Percentiles rank a stretch among this genome's conserved stretches.
These are phyloP conservation scores for Sipha flava DNA, from an alignment of 1,140 invertebrate genomes.

Conservation along the genomic window DNA sequence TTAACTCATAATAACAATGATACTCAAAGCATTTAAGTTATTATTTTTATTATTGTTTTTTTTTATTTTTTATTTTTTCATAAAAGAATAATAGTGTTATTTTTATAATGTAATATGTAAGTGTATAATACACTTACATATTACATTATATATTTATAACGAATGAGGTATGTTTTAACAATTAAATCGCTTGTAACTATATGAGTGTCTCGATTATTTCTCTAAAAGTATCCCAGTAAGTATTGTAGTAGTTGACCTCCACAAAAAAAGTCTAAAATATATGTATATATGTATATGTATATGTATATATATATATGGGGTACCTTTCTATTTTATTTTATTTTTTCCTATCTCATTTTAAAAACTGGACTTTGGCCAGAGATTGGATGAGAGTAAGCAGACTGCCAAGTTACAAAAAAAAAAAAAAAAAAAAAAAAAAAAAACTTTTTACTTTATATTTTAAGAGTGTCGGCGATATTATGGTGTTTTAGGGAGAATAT, in stretches of 20 bases:
- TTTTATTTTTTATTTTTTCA: too few species aligned
- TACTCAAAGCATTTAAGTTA: too few species aligned
- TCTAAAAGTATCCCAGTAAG: not conserved
- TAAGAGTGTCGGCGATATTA: not conserved
- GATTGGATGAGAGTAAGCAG: not conserved
- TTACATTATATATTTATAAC: not conserved
- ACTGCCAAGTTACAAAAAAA: not conserved
- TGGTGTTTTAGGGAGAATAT: not conserved
- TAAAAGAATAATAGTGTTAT: too few species aligned
- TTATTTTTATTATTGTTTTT: too few species aligned
- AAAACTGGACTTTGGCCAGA: constrained; percentile 17
- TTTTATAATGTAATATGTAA: too few species aligned
- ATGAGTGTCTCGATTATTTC: not conserved
- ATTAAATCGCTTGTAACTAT: not conserved
- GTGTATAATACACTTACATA: too few species aligned
- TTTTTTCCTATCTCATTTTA: not conserved
- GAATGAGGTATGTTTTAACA: not conserved
- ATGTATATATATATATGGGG: not conserved
- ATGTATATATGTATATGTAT: not conserved
- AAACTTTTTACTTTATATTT: constrained; percentile 29
- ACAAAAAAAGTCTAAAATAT: not conserved
- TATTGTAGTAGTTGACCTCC: constrained; percentile 5
- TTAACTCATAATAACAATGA: too few species aligned
- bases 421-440: not conserved
- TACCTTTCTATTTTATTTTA: constrained; percentile 7